Percentiles rank a stretch among this genome's conserved stretches.
Conservation (phyloP, 2,888 invertebrate species). For the Conus canariensis region DNA sequence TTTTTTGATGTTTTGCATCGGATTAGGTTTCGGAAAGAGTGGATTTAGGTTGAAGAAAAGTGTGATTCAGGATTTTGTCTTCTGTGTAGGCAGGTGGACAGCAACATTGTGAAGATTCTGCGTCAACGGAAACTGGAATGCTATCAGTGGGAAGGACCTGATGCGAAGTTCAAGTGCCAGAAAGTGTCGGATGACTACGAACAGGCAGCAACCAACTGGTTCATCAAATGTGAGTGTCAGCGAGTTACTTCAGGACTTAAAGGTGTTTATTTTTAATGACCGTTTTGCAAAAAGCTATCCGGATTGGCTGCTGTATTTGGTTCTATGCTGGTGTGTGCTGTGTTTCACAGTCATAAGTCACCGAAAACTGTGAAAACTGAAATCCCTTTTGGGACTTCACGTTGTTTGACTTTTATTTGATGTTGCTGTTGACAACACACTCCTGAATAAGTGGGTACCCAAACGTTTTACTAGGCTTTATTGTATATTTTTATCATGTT, state of each 20-base stretch:
- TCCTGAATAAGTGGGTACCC: too few species aligned
- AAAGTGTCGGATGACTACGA: slow-evolving; percentile 84
- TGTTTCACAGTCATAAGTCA: too few species aligned
- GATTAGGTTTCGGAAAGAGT: too few species aligned
- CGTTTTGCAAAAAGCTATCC: not conserved
- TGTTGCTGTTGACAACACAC: too few species aligned
- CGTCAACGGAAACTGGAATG: slow-evolving; percentile 93
- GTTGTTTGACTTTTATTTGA: too few species aligned
- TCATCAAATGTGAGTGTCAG: slow-evolving; percentile 88
- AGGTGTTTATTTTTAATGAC: not conserved
- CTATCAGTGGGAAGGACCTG: slow-evolving; percentile 83
- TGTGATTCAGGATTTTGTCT: not conserved
- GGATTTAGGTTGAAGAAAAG: too few species aligned
- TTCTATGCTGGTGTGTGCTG: too few species aligned
- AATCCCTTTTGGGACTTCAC: too few species aligned
- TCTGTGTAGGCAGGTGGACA: slow-evolving; percentile 87
- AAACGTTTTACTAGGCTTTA: too few species aligned
- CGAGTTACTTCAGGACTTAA: not conserved
- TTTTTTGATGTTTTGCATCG: too few species aligned
- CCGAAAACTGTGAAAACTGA: too few species aligned
- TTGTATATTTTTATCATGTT: too few species aligned
- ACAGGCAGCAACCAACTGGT: slow-evolving; percentile 91
- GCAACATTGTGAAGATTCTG: slow-evolving; percentile 89
- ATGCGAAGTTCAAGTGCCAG: slow-evolving; percentile 85
- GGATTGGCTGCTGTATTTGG: not conserved